Conservation (phyloP, 2,113 vertebrate species). For the Chloroceryle aenea region DNA sequence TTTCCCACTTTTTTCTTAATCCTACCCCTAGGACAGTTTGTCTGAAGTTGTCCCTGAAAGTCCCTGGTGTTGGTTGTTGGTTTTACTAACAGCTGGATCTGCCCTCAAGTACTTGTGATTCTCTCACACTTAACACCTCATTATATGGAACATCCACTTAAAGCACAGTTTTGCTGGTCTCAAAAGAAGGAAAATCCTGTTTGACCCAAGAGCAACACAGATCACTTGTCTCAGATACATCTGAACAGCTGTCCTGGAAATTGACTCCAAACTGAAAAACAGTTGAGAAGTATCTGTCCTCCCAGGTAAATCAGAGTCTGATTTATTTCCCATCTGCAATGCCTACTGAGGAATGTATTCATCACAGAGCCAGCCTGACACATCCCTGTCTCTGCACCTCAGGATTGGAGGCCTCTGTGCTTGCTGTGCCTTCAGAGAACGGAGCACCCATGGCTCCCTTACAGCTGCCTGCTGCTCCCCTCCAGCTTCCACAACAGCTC, state of each 20-base stretch:
- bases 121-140: conserved; percentile 48
- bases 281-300: conserved; percentile 18
- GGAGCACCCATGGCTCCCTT: neutral
- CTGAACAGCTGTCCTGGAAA: neutral
- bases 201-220: neutral
- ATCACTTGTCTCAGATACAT: conserved; percentile 11
- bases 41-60: neutral
- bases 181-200: conserved; percentile 19
- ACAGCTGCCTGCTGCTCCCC: neutral
- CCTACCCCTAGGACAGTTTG: neutral
- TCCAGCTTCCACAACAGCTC: neutral
- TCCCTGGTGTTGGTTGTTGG: neutral
- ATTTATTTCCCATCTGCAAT: neutral
- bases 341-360: neutral
- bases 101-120: conserved; percentile 18
- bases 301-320: conserved; percentile 22
- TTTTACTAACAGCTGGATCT: conserved; percentile 39
- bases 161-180: neutral
- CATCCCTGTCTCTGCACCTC: neutral
- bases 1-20: neutral
- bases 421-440: neutral
- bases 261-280: conserved; percentile 16
- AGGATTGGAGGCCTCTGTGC: neutral
- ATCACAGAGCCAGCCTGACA: neutral
- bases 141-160: conserved; percentile 40